Percentiles rank a stretch among this genome's conserved stretches.
phyloP scores from a whole-genome alignment of 2,113 vertebrate genomes.

The Pangasianodon gigas region DNA sequence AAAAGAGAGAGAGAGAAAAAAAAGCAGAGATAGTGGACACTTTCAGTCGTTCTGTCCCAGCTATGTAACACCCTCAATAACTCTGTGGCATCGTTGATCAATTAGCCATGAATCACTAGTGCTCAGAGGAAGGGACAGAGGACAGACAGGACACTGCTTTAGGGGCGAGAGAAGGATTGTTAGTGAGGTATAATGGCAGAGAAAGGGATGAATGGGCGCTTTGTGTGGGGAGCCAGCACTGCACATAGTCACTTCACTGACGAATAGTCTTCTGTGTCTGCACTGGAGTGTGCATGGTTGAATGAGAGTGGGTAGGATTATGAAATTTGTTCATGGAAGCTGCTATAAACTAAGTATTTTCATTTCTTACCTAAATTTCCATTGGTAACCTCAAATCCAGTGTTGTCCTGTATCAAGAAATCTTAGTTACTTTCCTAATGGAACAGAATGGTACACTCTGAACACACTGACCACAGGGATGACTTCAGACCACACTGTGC shows the following conservation, averaged over 20 bases:
- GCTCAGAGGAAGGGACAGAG: conserved; percentile 37
- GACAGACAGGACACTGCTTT: conserved; percentile 31
- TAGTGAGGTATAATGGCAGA: conserved; percentile 47
- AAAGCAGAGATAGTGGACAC: conserved; percentile 4
- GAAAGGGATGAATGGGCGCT: conserved; percentile 51
- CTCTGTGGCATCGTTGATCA: conserved; percentile 33
- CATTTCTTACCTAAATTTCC: background rate
- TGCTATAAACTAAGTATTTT: background rate
- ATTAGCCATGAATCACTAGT: conserved; percentile 55
- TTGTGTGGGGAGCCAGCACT: conserved; percentile 40
- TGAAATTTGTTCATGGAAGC: conserved; percentile 1
- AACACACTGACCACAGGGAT: too few relatives aligned
- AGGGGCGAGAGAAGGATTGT: conserved; percentile 38
- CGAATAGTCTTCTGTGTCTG: conserved; percentile 24
- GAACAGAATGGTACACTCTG: background rate
- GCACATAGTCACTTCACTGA: conserved; percentile 43
- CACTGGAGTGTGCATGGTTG: conserved; percentile 11
- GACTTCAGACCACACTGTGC: background rate
- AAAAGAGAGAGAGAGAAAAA: background rate
- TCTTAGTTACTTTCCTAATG: background rate
- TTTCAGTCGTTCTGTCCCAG: conserved; percentile 18
- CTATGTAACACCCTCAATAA: conserved; percentile 43
- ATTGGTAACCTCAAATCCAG: background rate
- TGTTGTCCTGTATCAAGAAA: background rate
- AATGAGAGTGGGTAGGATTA: conserved; percentile 1